Base-by-base conservation (phyloP, 2,888 invertebrate genomes). In the Agrochola macilenta region DNA sequence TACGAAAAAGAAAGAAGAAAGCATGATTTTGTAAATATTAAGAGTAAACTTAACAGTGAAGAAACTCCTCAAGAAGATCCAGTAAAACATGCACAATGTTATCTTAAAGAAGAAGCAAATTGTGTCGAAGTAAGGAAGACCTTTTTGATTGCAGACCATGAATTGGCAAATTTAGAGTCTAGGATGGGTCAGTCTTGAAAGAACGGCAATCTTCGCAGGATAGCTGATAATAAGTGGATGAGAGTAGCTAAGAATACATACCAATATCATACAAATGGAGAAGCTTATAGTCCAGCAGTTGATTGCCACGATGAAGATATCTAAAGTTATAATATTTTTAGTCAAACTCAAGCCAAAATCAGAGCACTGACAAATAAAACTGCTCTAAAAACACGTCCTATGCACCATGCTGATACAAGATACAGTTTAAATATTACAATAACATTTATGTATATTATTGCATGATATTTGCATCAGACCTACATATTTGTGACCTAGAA, bases 401-500 rank as follows among this genome's bases (percentile, higher is more conserved):
- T 14, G 14, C 26, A 49, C 4, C 46, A 30, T 14, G 14, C 11
- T n/a, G 43, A n/a, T 14, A 8, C 5, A 57, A 58, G 23, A 66
- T 57, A 77, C 83, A 39, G 39, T 70, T 80, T 69, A 60, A 54
- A 69, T 64, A 84, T 75, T 80, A 81, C 61, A 75, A 82, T 71
- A 82, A 81, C 81, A 81, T 81, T 61, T 58, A 69, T 75, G 69
- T 81, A 64, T 54, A 65, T 63, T 30, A n/a, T 39, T 57, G 69
- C 69, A 70, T 49, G n/a, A 52, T 14, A 74, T 83, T 81, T 74
- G 54, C 85, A 81, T 85, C 12, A 35, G 70, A 70, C 82, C 85
- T 81, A 71, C 69, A 74, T 75, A 61, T 66, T 71, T 64, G 58
- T 85, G 71, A 82, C 82, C 86, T 82, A 85, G 82, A 85, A 81